A percentile compares a stretch with the other conserved stretches of the same genome.
These are phyloP conservation scores for Melieria crassipennis DNA, from an alignment of 2,888 invertebrate genomes.

Conservation along the genomic window DNA sequence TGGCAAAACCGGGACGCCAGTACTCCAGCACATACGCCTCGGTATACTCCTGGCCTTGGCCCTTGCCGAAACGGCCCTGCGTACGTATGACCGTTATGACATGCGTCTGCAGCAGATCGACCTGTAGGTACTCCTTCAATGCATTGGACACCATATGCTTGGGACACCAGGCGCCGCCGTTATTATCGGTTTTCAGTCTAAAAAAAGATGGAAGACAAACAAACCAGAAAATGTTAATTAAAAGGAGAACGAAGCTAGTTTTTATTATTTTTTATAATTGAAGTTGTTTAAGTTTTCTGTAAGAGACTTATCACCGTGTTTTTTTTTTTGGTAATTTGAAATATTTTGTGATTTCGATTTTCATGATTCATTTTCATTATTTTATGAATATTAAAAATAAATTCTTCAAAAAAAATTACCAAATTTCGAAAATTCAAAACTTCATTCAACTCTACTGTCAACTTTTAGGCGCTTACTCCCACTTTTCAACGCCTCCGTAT, in stretches of 20 bases:
- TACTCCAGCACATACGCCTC: slow-evolving; percentile 82
- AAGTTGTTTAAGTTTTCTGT: not conserved
- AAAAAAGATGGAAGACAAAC: slow-evolving; percentile 39
- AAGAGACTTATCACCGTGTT: too few species aligned
- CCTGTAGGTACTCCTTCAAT: slow-evolving; percentile 80
- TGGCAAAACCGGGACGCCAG: slow-evolving; percentile 76
- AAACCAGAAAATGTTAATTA: slow-evolving; percentile 38
- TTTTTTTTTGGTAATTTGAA: not conserved
- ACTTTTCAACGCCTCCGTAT: too few species aligned
- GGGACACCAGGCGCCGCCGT: slow-evolving; percentile 90
- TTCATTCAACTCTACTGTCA: too few species aligned
- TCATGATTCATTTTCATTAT: too few species aligned
- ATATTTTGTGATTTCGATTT: too few species aligned
- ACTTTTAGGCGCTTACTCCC: too few species aligned
- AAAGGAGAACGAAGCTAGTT: slow-evolving; percentile 14
- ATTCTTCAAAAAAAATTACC: too few species aligned
- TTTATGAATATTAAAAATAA: too few species aligned
- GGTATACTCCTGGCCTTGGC: slow-evolving; percentile 83
- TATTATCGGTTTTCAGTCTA: slow-evolving; percentile 81
- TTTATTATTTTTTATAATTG: not conserved
- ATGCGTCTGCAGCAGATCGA: slow-evolving; percentile 73
- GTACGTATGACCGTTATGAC: slow-evolving; percentile 78
- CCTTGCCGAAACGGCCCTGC: slow-evolving; percentile 86
- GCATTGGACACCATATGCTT: slow-evolving; percentile 76
- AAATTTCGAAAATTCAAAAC: too few species aligned